Base-by-base conservation (phyloP, 2,113 vertebrate genomes). In the Mola mola region DNA sequence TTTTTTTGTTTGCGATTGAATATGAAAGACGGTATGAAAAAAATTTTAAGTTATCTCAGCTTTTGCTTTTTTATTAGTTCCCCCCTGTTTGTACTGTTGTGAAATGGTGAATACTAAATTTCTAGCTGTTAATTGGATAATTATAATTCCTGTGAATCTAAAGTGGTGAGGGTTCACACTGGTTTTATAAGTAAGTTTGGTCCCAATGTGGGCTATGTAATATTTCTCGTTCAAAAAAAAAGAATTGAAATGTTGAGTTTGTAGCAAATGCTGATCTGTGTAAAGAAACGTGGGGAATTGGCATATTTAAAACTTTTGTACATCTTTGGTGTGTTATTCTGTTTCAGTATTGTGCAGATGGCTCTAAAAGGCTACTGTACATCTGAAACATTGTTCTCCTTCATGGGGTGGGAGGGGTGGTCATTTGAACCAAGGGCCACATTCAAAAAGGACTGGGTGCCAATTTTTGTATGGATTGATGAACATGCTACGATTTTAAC, bases 391-490 rank as follows among this genome's bases (percentile, higher is more conserved):
- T 72, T 69, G 53, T 66, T 88, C 85, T 82, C 69, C 79, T 69
- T 82, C 61, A 57, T 52, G 1, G 59, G 70, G 56, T 40, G 70
- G 78, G 65, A 25, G 59, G 65, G 44, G 6, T 15, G 46, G 29
- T 60, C 34, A 41, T 65, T 75, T 67, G 44, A 77, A 74, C 42
- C 33, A 26, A 42, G 58, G 72, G 63, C 2, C 33, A 72, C 67
- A 47, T 76, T 81, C 62, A 71, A 62, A 70, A 60, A 74, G 78
- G 70, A 71, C 33, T 16, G 76, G 57, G 65, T 49, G 76, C 70
- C 65, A 63, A 73, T 55, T 90, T 91, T 90, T 90, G 57, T 89
- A 90, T 77, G 82, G 70, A 87, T 76, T 80, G 71, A 87, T 60
- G 67, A 77, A 86, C 72, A 78, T 81, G 81, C 76, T 83, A 87